Base-by-base conservation (phyloP, 2,888 invertebrate species). In the Dysmachus trigonus region DNA sequence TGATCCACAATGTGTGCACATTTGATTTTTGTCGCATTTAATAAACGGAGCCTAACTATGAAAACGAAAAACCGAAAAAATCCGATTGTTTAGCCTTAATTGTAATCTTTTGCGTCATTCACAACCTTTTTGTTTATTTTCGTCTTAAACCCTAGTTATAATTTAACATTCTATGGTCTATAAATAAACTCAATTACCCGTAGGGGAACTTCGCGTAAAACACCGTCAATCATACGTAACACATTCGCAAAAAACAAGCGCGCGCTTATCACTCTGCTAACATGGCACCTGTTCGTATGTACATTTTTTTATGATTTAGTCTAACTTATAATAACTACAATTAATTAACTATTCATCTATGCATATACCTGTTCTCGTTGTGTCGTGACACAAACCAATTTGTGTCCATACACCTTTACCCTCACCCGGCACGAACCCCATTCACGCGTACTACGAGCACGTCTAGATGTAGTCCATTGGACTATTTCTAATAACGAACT, bases 41-140 rank as follows among this genome's bases (percentile, higher is more conserved):
- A 53, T 83, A 41, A 72, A 83, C 41, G 30, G 27, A 72, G 27
- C 71, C 71, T 83, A 72, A 38, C 72, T 83, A 83, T 41, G 5
- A 53, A 51, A 81, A 81, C 30, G 51, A 51, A 47, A 83, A 72
- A 83, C 30, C 38, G 47, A 72, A 83, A 7, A 83, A 72, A 72
- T 83, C 41, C 38, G 35, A 83, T 83, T 82, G 18, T 31, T 83
- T 72, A 72, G 35, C 72, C 41, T 72, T 72, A 72, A 33, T 85
- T 76, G 47, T 74, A 74, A 73, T 62, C n/a, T 71, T 47, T 85
- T 76, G 85, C 85, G 76, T 85, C 79, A 79, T 85, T 85, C 85
- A 85, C 85, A 85, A 85, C 85, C 85, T 72, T 85, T 83, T 74
- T 86, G 51, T 74, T 86, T 82, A 86, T 85, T 85, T 62, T 62